Conservation (phyloP, 2,888 invertebrate species). For the Standfussiana lucernea region DNA sequence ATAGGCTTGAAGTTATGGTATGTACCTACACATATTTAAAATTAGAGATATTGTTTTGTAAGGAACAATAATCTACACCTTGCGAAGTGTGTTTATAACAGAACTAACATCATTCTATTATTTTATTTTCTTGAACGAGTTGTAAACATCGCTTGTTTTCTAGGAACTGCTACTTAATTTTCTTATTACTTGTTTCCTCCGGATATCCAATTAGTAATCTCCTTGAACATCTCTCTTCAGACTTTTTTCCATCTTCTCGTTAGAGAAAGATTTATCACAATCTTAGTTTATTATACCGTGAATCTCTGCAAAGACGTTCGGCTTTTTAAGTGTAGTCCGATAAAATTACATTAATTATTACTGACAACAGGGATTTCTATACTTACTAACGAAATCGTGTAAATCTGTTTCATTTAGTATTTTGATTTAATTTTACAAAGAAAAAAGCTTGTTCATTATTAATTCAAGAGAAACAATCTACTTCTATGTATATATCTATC, state of each 20-base stretch:
- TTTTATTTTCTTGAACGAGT: not conserved
- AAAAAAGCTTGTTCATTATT: not conserved
- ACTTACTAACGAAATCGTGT: not conserved
- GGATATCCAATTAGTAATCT: conserved; percentile 39
- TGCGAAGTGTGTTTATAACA: not conserved
- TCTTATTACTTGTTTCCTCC: conserved; percentile 23
- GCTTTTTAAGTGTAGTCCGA: not conserved
- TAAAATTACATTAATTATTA: not conserved
- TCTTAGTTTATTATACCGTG: conserved; percentile 11
- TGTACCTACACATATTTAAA: too few species aligned
- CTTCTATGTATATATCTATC: too few species aligned
- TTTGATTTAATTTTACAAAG: not conserved
- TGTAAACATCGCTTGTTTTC: conserved; percentile 27
- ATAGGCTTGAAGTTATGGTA: too few species aligned
- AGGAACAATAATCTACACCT: not conserved
- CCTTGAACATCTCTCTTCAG: not conserved
- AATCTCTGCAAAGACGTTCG: not conserved
- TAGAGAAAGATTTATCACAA: not conserved
- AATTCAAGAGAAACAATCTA: not conserved
- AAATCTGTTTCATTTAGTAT: not conserved
- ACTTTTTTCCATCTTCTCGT: conserved; percentile 7
- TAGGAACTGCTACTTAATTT: conserved; percentile 17
- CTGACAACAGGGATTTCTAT: not conserved
- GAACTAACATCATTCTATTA: not conserved
- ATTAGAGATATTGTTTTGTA: not conserved